phyloP scores from a whole-genome alignment of 2,888 invertebrate genomes.

The Furcula furcula region DNA sequence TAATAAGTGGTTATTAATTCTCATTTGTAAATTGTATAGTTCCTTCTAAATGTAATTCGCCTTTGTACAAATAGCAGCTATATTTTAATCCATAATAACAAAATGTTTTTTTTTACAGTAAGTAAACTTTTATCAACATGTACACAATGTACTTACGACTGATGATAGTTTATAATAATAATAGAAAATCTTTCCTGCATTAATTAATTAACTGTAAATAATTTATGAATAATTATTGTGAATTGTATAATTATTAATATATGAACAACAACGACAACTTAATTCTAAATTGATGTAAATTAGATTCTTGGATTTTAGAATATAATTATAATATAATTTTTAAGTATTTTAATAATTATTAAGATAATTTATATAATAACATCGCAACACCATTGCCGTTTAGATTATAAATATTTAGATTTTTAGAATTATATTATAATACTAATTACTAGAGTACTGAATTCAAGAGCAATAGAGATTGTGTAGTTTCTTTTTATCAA shows the following conservation, averaged over 20 bases:
- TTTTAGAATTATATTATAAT: constrained; percentile 43
- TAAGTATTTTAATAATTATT: constrained; percentile 33
- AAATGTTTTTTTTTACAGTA: constrained; percentile 20
- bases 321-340: constrained; percentile 17
- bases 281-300: constrained; percentile 76
- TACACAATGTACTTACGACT: constrained; percentile 69
- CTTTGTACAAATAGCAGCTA: constrained; percentile 7
- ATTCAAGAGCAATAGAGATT: constrained; percentile 62
- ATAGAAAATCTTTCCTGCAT: constrained; percentile 45
- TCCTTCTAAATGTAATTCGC: constrained; percentile 25
- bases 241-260: constrained; percentile 41
- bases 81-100: constrained; percentile 3
- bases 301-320: constrained; percentile 47
- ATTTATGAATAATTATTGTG: too few relatives aligned
- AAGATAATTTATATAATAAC: constrained; percentile 51
- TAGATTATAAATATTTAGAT: constrained; percentile 37
- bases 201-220: constrained; percentile 30
- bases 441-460: constrained; percentile 52
- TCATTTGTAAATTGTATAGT: constrained; percentile 14
- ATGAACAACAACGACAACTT: constrained; percentile 76
- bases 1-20: constrained; percentile 17
- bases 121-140: constrained; percentile 1
- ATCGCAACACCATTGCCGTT: constrained; percentile 65
- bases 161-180: constrained; percentile 60
- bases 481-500: constrained; percentile 30